Evolutionary conservation across 2,888 invertebrate genomes (phyloP).

Genomic region (Sturmia bella): DNA sequence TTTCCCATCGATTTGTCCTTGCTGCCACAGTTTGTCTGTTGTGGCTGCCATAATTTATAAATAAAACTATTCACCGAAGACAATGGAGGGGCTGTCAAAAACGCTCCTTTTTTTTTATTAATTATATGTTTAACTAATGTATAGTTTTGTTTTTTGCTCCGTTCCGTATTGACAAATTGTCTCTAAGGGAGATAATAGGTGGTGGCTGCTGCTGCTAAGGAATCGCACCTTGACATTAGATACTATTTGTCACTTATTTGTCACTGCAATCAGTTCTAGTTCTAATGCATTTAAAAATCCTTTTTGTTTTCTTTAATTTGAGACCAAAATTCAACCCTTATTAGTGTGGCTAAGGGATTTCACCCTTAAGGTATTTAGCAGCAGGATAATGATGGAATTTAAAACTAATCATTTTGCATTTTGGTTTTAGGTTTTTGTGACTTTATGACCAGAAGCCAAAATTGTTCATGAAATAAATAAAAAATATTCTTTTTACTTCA

Average conservation of each 20-base stretch:
- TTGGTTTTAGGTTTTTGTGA: background rate
- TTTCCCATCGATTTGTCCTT: conserved; percentile 5
- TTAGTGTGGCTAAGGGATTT: conserved; percentile 5
- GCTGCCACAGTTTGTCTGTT: conserved; percentile 1
- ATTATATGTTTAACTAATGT: conserved; percentile 25
- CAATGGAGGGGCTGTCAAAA: conserved; percentile 30
- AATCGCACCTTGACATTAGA: conserved; percentile 21
- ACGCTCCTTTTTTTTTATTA: conserved; percentile 46
- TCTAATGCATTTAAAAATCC: background rate
- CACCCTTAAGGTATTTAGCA: conserved; percentile 37
- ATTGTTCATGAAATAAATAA: conserved; percentile 16
- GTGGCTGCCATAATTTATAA: conserved; percentile 13
- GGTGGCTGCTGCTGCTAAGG: conserved; percentile 11
- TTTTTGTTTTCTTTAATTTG: conserved; percentile 10
- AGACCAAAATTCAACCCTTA: conserved; percentile 31
- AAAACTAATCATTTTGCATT: conserved; percentile 1
- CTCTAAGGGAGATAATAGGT: conserved; percentile 41
- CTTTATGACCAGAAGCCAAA: conserved; percentile 54
- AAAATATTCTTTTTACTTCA: background rate
- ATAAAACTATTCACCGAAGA: background rate
- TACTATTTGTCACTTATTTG: conserved; percentile 30
- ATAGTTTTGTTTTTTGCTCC: conserved; percentile 14
- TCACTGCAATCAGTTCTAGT: background rate
- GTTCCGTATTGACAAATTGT: conserved; percentile 52
- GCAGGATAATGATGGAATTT: conserved; percentile 11